Conservation (phyloP, 2,797 vertebrate genomes). For the Gallinago solitaria region DNA sequence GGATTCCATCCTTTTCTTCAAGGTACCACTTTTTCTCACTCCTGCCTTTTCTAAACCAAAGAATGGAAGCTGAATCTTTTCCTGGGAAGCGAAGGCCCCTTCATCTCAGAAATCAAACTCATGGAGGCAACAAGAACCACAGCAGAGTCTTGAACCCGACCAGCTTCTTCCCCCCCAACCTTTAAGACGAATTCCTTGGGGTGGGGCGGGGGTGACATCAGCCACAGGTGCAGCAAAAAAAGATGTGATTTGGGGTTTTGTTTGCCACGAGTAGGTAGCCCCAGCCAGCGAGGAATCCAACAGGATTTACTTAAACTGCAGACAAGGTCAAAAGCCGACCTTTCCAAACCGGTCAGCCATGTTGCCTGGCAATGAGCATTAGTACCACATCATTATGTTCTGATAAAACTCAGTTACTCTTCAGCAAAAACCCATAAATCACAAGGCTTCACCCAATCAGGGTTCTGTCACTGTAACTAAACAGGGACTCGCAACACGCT, state of each 20-base stretch:
- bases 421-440: conserved; percentile 87
- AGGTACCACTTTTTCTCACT: neutral
- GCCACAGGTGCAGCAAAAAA: neutral
- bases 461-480: conserved; percentile 90
- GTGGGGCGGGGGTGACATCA: accelerated
- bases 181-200: neutral
- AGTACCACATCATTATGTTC: conserved; percentile 91
- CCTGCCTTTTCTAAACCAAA: neutral
- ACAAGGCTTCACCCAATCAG: conserved; percentile 84
- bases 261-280: neutral
- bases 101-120: accelerated
- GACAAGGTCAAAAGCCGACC: conserved; percentile 74
- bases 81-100: neutral
- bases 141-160: neutral
- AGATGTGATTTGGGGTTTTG: neutral
- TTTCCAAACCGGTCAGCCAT: conserved; percentile 73
- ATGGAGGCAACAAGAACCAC: neutral
- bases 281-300: neutral
- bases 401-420: conserved; percentile 88
- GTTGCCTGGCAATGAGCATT: conserved; percentile 71
- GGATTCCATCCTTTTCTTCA: neutral
- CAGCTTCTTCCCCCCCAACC: neutral
- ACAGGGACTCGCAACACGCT: conserved; percentile 78
- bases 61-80: neutral
- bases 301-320: neutral